Evolutionary conservation across 2,797 vertebrate genomes (phyloP).

Genomic region (Tympanoctomys barrerae): DNA sequence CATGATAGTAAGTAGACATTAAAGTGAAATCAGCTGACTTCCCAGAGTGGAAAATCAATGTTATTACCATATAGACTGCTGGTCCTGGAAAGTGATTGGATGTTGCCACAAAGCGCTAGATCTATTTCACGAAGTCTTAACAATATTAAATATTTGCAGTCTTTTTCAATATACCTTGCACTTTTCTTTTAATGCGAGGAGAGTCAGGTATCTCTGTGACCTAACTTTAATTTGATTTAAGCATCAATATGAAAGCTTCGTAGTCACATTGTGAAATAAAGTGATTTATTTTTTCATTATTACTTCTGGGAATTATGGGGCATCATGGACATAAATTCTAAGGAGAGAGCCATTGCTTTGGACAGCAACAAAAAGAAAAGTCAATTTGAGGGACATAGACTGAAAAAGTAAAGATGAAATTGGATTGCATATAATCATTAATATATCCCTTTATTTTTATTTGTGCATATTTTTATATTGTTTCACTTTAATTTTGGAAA

Average conservation of each 20-base stretch:
- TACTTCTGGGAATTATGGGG: conserved; percentile 73
- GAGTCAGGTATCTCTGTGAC: conserved; percentile 71
- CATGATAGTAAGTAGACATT: conserved; percentile 35
- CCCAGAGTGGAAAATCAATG: neutral
- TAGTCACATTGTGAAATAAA: conserved; percentile 70
- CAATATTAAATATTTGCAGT: conserved; percentile 74
- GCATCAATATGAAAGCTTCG: conserved; percentile 72
- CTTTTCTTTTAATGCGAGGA: conserved; percentile 10
- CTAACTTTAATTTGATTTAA: conserved; percentile 80
- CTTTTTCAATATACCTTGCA: conserved; percentile 51
- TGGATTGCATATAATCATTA: conserved; percentile 13
- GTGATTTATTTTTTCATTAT: conserved; percentile 78
- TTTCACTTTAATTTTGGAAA: conserved; percentile 7
- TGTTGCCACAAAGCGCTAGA: conserved; percentile 48
- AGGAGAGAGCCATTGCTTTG: conserved; percentile 27
- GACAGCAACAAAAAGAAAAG: conserved; percentile 66
- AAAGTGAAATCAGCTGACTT: conserved; percentile 53
- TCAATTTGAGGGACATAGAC: conserved; percentile 54
- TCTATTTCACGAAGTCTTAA: conserved; percentile 70
- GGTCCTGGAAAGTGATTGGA: conserved; percentile 33
- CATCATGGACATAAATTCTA: conserved; percentile 64
- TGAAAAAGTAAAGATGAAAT: conserved; percentile 42
- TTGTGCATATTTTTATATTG: neutral
- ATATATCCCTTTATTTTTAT: conserved; percentile 44
- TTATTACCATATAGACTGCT: conserved; percentile 50